phyloP scores from a whole-genome alignment of 2,888 invertebrate species.

The Xiphydria camelus region DNA sequence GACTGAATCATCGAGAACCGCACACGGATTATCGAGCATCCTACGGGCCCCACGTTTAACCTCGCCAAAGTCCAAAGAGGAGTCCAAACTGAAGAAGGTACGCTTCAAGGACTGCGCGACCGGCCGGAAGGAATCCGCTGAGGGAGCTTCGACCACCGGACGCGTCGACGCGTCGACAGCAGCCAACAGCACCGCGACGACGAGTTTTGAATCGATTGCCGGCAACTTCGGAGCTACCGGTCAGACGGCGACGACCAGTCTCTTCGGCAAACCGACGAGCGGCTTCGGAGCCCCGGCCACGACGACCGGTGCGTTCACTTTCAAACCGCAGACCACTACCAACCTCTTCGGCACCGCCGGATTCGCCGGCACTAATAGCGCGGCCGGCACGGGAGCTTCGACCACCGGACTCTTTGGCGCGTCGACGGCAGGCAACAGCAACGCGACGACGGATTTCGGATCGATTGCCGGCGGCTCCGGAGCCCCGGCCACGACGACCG shows the following conservation, averaged over 20 bases:
- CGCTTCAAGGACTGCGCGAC: slow-evolving; percentile 91
- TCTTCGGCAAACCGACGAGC: slow-evolving; percentile 70
- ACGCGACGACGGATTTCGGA: slow-evolving; percentile 70
- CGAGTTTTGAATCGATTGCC: slow-evolving; percentile 61
- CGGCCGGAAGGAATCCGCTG: slow-evolving; percentile 78
- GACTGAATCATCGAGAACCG: too few relatives aligned
- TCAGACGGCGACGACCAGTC: slow-evolving; percentile 61
- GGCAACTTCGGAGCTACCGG: slow-evolving; percentile 63
- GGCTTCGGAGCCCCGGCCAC: slow-evolving; percentile 64
- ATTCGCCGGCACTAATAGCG: too few relatives aligned
- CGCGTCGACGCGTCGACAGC: too few relatives aligned
- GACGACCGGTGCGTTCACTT: slow-evolving; percentile 56
- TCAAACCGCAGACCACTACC: slow-evolving; percentile 54
- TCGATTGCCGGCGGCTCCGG: slow-evolving; percentile 68
- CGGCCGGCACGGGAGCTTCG: too few relatives aligned
- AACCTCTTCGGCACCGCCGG: slow-evolving; percentile 56
- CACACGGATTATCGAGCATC: too few relatives aligned
- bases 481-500: slow-evolving; percentile 58
- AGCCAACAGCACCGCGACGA: too few relatives aligned
- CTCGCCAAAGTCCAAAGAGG: too few relatives aligned
- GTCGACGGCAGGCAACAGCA: too few relatives aligned
- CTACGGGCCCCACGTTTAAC: too few relatives aligned
- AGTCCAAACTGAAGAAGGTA: slow-evolving; percentile 90
- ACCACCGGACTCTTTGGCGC: too few relatives aligned
- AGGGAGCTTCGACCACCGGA: slow-evolving; percentile 46